Conservation (phyloP, 2,888 invertebrate genomes). For the Timema podura region DNA sequence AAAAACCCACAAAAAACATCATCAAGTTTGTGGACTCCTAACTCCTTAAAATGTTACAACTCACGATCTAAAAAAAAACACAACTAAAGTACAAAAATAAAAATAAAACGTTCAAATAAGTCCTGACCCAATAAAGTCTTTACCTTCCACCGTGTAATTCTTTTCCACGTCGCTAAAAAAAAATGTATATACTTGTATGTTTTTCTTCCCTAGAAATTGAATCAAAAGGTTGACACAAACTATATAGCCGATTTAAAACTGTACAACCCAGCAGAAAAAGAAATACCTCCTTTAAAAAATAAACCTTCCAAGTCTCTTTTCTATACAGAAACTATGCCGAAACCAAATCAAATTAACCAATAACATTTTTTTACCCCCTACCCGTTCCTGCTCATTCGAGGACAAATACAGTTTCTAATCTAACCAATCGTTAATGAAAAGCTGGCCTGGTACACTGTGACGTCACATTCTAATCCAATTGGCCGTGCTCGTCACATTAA, state of each 20-base stretch:
- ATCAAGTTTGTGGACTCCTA: too few species aligned
- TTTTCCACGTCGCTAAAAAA: too few species aligned
- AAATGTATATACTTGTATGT: too few species aligned
- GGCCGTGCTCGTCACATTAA: slow-evolving; percentile 18
- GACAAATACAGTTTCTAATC: slow-evolving; percentile 30
- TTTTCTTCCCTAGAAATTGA: background rate
- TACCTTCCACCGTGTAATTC: too few species aligned
- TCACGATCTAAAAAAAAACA: too few species aligned
- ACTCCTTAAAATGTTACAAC: too few species aligned
- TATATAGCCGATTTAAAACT: background rate
- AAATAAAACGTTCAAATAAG: too few species aligned
- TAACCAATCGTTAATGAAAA: slow-evolving; percentile 29
- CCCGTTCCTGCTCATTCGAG: slow-evolving; percentile 22
- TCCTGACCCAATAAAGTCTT: too few species aligned
- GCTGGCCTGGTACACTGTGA: slow-evolving; percentile 22
- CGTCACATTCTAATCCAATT: slow-evolving; percentile 27
- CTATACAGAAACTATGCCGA: background rate
- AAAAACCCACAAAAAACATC: too few species aligned
- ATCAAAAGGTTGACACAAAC: background rate
- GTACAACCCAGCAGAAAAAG: background rate
- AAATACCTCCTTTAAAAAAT: background rate
- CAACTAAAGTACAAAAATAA: too few species aligned
- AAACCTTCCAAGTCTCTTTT: background rate
- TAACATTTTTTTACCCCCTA: slow-evolving; percentile 11
- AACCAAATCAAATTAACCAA: slow-evolving; percentile 25